Percentiles rank a stretch among this genome's conserved stretches.
Evolutionary conservation across 64 coral and sea anemone genomes (phyloP).

Genomic region (Anthopleura sola): DNA sequence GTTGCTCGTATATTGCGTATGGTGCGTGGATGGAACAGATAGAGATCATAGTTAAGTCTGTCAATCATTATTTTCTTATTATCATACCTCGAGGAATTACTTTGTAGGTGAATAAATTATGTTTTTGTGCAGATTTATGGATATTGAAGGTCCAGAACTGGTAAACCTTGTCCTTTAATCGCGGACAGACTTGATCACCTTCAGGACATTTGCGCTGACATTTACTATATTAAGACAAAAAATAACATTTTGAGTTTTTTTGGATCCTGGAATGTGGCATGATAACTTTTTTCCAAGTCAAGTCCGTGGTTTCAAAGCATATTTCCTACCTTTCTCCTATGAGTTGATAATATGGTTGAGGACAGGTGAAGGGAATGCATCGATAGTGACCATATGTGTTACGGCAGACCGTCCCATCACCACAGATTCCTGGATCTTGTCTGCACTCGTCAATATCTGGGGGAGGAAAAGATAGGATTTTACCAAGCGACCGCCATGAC

Average conservation of each 20-base stretch:
- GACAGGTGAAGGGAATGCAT: conserved; percentile 16
- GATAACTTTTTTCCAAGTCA: too few relatives aligned
- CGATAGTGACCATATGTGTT: conserved; percentile 22
- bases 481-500: too few relatives aligned
- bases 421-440: not conserved
- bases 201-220: conserved; percentile 16
- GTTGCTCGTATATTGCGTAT: too few relatives aligned
- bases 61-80: not conserved
- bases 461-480: not conserved
- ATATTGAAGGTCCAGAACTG: conserved; percentile 34
- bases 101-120: conserved; percentile 32
- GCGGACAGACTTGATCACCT: not conserved
- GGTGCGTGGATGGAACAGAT: too few relatives aligned
- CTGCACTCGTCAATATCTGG: conserved; percentile 42
- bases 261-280: too few relatives aligned
- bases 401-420: conserved; percentile 7
- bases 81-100: conserved; percentile 37
- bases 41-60: not conserved
- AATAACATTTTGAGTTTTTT: too few relatives aligned
- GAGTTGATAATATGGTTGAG: conserved; percentile 6
- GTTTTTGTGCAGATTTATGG: too few relatives aligned
- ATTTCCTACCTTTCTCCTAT: conserved; percentile 27
- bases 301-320: too few relatives aligned
- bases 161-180: conserved; percentile 8
- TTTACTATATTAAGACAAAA: not conserved